Evolutionary conservation across 2,113 vertebrate genomes (phyloP), one percentile per base, ranked within the genome.

Genomic region (Romanogobio albipinnatus): DNA sequence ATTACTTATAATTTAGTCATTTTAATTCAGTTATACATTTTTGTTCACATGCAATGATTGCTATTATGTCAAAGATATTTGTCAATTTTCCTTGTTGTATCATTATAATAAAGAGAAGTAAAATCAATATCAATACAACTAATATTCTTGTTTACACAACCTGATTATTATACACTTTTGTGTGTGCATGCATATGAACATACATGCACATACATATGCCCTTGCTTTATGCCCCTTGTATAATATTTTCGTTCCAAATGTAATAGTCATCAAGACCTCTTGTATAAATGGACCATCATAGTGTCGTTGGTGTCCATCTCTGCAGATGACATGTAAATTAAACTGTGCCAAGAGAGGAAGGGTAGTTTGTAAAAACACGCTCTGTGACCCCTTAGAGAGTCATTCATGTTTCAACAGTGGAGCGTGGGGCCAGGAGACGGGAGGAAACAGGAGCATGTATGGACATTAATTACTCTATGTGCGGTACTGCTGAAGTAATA

Each of bases 391-490:
- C 84, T 90, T 78, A 36, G 90, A 88, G 88, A 92, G 87, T 92
- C 92, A 91, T 93, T 92, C 90, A 90, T 92, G 85, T 91, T 91
- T 93, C 90, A 92, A 62, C 91, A 88, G 89, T 76, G 59, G 79
- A 84, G 45, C 81, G 86, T 87, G 88, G 64, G 77, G 84, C 84
- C 61, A 83, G 89, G 58, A 84, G 86, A 62, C 80, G 17, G 56
- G 87, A 90, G 91, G 90, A 90, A 92, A 89, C 87, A 84, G 90
- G 87, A 89, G 90, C 91, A 91, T 91, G 91, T 89, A 91, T 86
- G 89, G 87, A 92, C 91, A 93, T 92, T 93, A 90, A 92, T 93
- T 92, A 92, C 87, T 88, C 87, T 24, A 3, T 86, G 87, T 86
- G 89, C 88, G 84, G 92, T 90, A 86, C 81, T 39, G 71, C 78